Conservation (phyloP, 2,113 vertebrate genomes). For the Merops nubicus region DNA sequence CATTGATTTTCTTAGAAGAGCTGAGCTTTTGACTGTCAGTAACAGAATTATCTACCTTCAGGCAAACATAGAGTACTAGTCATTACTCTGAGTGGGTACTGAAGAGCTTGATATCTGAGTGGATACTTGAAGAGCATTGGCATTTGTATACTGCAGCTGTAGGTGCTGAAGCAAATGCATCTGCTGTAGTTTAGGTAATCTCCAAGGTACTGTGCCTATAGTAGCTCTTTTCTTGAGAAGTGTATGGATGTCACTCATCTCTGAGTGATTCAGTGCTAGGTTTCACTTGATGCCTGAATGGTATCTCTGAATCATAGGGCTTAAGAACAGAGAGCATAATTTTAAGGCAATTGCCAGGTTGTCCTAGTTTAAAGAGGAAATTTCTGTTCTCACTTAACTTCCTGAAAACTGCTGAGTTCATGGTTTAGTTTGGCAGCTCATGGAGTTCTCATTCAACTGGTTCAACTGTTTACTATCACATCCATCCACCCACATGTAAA, state of each 20-base stretch:
- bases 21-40: background rate
- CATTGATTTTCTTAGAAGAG: background rate
- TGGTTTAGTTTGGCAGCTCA: slow-evolving; percentile 32
- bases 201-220: background rate
- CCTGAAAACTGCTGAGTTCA: background rate
- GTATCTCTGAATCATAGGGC: background rate
- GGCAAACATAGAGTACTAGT: background rate
- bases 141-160: background rate
- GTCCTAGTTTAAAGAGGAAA: background rate
- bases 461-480: background rate
- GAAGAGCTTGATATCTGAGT: background rate
- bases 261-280: background rate
- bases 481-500: background rate
- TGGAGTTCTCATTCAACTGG: background rate
- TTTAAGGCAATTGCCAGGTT: background rate
- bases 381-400: background rate
- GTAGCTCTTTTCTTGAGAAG: background rate
- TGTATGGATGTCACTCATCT: background rate
- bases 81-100: background rate
- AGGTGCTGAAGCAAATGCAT: background rate
- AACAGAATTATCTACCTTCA: background rate
- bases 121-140: no score
- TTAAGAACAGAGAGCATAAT: background rate
- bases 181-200: background rate
- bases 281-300: background rate